Evolutionary conservation across 92 coral and sea anemone genomes (phyloP).

Genomic region (Hydrozoanthus gracilis): DNA sequence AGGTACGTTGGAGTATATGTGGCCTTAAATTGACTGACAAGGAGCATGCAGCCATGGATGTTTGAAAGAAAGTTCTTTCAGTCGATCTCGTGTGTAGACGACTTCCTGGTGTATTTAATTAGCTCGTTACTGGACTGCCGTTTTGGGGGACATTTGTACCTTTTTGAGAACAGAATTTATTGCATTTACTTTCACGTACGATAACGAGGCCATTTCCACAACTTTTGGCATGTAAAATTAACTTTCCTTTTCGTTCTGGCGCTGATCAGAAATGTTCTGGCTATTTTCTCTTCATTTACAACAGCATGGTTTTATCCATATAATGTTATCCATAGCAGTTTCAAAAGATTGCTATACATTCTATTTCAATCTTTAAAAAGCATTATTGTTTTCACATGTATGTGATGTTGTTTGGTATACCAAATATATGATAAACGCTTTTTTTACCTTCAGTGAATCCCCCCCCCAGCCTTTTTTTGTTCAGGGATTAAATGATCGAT

Average conservation of each 20-base stretch:
- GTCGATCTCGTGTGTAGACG: background rate
- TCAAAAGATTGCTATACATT: no score
- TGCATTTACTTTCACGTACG: constrained; percentile 1
- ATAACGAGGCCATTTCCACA: background rate
- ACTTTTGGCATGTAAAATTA: background rate
- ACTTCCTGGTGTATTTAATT: background rate
- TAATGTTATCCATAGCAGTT: no score
- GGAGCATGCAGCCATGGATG: background rate
- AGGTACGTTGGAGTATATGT: background rate
- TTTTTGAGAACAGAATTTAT: constrained; percentile 11
- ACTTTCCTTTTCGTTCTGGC: constrained; percentile 9
- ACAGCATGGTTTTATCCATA: no score
- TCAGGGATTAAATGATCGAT: no score
- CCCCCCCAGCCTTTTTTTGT: no score
- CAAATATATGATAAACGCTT: no score
- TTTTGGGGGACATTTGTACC: background rate
- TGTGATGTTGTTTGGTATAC: no score
- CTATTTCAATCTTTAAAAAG: no score
- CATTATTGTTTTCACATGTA: no score
- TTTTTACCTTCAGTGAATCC: no score
- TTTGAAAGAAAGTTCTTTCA: constrained; percentile 4
- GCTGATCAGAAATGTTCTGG: background rate
- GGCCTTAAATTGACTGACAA: constrained; percentile 4
- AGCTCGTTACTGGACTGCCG: background rate
- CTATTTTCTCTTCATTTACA: no score